Conservation (phyloP, 2,113 vertebrate genomes). For the Paratilapia polleni region DNA sequence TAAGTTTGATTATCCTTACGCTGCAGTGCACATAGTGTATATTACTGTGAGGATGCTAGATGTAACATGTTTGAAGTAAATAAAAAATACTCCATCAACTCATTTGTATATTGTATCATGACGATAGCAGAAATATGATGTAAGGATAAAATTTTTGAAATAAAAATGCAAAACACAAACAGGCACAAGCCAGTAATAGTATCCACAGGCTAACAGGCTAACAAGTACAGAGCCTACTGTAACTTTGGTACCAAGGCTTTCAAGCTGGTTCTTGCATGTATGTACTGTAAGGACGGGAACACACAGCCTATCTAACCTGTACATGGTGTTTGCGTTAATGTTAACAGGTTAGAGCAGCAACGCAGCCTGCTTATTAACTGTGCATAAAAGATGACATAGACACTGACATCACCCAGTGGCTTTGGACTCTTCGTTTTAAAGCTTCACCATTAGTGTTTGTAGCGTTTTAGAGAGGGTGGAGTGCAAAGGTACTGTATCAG, state of each 20-base stretch:
- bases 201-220: neutral
- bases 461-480: neutral
- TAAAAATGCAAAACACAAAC: neutral
- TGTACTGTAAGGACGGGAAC: rapidly evolving
- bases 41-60: neutral
- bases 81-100: neutral
- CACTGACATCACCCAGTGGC: neutral
- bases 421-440: neutral
- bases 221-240: neutral
- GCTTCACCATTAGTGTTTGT: neutral
- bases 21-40: neutral
- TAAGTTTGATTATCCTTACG: neutral
- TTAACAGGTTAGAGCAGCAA: neutral
- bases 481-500: neutral
- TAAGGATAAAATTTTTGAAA: too few species aligned
- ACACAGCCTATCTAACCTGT: neutral
- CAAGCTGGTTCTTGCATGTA: neutral
- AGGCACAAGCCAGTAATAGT: neutral
- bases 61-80: neutral
- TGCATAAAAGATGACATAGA: neutral
- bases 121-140: neutral
- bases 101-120: neutral
- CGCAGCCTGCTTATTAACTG: too few species aligned
- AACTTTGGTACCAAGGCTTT: neutral
- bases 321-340: neutral